Evolutionary conservation across 2,797 vertebrate genomes (phyloP), one percentile per base, ranked within the genome.

Genomic region (Semaprochilodus insignis): DNA sequence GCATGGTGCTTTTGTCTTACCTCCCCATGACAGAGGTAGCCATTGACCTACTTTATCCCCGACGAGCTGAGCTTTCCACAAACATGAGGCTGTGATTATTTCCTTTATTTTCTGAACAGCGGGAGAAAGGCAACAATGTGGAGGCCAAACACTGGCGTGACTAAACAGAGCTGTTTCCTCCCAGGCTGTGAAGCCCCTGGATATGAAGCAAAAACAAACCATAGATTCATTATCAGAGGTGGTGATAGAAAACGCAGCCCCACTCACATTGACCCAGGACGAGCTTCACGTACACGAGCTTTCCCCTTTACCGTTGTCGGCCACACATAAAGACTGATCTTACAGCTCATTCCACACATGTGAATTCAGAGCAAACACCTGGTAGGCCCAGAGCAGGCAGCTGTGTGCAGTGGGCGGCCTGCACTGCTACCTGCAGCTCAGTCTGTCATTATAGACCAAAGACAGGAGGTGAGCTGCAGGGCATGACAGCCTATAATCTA

Each of bases 401-500:
- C 81, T 81, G 83, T 44, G 57, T 83, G 75, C 52, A 71, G 77
- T 84, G 40, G 74, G 79, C 51, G 71, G 79, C 10, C 63, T 63
- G 51, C 69, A 70, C 40, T 60, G 76, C 65, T 87, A 87, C 85
- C 85, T 89, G 88, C 74, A 83, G 75, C 82, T 31, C 40, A 81
- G 75, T 76, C 84, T 88, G 83, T 88, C 77, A 88, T 89, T 88
- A 88, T 48, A 67, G 69, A 85, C 84, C 78, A 84, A 86, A 86
- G 83, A 63, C 78, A 86, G 74, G 31, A 84, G 77, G 71, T 85
- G 62, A 55, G 78, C 83, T 77, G 85, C 77, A 82, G 77, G 78
- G 78, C 77, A 81, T 73, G 74, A 17, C n/a, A 52, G 76, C 77
- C 88, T 88, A 81, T 87, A 85, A 90, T 90, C 70, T 69, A 65